Evolutionary conservation across 2,113 vertebrate species (phyloP), one percentile per base, ranked within the genome.

Genomic region (Calyptommatus sinebrachiatus): DNA sequence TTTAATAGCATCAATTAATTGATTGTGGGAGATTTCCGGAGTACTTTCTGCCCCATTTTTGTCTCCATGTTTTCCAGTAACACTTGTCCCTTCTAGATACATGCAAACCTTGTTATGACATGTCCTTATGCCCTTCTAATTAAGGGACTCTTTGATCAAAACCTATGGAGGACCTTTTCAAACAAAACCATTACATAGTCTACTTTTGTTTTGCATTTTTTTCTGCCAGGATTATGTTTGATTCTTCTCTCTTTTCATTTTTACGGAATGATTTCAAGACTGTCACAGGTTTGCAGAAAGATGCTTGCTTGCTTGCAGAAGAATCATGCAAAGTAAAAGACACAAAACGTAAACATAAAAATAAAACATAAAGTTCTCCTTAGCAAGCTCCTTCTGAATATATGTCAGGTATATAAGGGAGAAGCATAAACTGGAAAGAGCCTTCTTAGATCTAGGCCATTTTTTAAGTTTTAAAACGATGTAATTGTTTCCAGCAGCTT

Each of bases 141-240:
- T 74, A 69, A 20, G 10, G 41, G 46, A 29, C 5, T 0, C 83
- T 68, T 80, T 77, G 65, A 50, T 78, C 82, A 75, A 7, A 26
- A 50, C 29, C 76, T 41, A 57, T 0, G 0, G 60, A 87, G 83
- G 29, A 89, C 73, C 61, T 86, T 85, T 31, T 76, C 75, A 81
- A 78, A 67, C 28, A 63, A 83, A 89, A n/a, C 83, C 29, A 12
- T 31, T 69, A 68, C 60, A 46, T 60, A 81, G 81, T 8, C 14
- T 71, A 71, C 9, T 35, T 83, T 68, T 66, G 71, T 20, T 5
- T 14, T 74, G 16, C 82, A 66, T 61, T 72, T 35, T 41, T 75
- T n/a, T 83, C 86, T 31, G 1, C 53, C 35, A 3, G 21, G 10
- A 9, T 24, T 71, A 22, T 71, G 41, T 76, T 65, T 74, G 77